A percentile compares a stretch with the other conserved stretches of the same genome.
phyloP scores from a whole-genome alignment of 2,888 invertebrate genomes.

The Ferdinandea cuprea region DNA sequence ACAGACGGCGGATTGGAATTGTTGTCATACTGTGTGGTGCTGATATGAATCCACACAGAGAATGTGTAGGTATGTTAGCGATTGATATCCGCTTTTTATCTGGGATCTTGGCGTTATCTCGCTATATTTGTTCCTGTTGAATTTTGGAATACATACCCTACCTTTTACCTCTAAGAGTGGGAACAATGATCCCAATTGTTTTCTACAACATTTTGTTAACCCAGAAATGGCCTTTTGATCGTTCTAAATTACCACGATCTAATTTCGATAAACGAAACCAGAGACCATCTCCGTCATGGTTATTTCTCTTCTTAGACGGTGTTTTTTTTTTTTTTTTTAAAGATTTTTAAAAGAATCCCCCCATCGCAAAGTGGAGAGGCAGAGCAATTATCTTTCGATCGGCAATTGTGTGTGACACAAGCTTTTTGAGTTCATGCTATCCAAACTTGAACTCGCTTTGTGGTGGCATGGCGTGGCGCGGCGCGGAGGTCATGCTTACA shows the following conservation, averaged over 20 bases:
- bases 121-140: conserved; percentile 33
- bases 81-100: conserved; percentile 30
- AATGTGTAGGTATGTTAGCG: too few species aligned
- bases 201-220: background rate
- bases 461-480: too few species aligned
- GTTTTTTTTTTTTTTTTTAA: too few species aligned
- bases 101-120: background rate
- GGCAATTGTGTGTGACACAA: conserved; percentile 69
- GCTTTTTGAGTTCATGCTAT: conserved; percentile 59
- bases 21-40: conserved; percentile 44
- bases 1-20: conserved; percentile 31
- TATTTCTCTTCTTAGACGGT: conserved; percentile 28
- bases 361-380: conserved; percentile 11
- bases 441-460: conserved; percentile 46
- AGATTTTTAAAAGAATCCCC: conserved; percentile 6
- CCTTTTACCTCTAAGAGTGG: too few species aligned
- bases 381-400: conserved; percentile 65
- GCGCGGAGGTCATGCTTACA: conserved; percentile 65
- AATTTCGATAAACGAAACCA: conserved; percentile 64
- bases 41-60: conserved; percentile 23
- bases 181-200: conserved; percentile 30
- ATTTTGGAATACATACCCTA: too few species aligned
- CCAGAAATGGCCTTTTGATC: conserved; percentile 43
- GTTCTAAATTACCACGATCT: conserved; percentile 60
- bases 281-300: conserved; percentile 70